Base-by-base conservation (phyloP, 2,113 vertebrate genomes). In the Microtus ochrogaster region DNA sequence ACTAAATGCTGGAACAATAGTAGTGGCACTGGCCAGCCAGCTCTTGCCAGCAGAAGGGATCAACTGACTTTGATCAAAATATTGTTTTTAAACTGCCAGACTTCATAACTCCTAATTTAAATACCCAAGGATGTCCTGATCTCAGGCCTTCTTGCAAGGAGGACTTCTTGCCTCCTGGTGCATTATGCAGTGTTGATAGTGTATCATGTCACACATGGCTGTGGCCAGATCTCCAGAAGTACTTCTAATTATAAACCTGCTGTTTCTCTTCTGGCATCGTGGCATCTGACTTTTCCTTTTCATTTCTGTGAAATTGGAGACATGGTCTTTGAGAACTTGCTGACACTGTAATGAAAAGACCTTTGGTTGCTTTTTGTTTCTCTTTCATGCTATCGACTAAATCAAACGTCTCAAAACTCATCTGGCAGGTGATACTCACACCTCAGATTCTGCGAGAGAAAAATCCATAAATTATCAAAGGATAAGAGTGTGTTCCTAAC, bases 171-270 rank as follows among this genome's bases (percentile, higher is more conserved):
- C 68, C 82, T 86, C 68, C 79, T 88, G 33, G n/a, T 87, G 17
- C 70, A 14, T 58, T 21, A 6, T 49, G 47, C 79, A 82, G 78
- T 22, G 52, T 44, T 96, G 39, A 13, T 41, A 83, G 63, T 89
- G 22, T 44, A 73, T 95, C 1, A 0, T 4, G 49, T 93, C 93
- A 93, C 89, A 89, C 55, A 36, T 26, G 24, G 74, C 66, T 24
- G 14, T 44, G 78, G 82, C 55, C 74, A 72, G 61, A 85, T 83
- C 77, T 83, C 58, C 65, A 81, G 84, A 85, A 91, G n/a, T 55
- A 4, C 39, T 95, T 95, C 95, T 96, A 93, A 96, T 95, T 93
- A 70, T 95, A 95, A 91, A 73, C 36, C 49, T 39, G n/a, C 12
- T 89, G 49, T 84, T 97, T 93, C 92, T 96, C 96, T 91, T 90